phyloP scores from a whole-genome alignment of 2,797 vertebrate species.

The Toxotes lorentzi region DNA sequence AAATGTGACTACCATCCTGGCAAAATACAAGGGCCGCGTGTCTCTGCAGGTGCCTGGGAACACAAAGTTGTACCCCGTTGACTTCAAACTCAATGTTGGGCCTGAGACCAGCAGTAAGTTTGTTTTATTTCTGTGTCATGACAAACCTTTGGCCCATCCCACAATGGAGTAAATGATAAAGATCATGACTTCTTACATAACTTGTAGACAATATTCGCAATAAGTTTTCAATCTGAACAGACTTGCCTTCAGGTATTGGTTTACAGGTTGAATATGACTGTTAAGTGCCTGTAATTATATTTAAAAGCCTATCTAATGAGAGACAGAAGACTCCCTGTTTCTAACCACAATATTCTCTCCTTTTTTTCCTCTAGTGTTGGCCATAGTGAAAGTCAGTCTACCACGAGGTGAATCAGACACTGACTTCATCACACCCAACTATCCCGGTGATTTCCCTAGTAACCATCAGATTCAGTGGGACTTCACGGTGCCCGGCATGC shows the following conservation, averaged over 20 bases:
- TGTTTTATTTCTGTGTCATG: neutral
- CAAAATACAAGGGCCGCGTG: constrained; percentile 74
- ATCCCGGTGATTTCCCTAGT: constrained; percentile 85
- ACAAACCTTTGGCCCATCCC: neutral
- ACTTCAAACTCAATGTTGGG: constrained; percentile 74
- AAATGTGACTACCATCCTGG: constrained; percentile 67
- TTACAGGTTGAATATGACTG: neutral
- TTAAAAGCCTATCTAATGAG: neutral
- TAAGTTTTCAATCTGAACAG: too few species aligned
- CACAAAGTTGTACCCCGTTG: constrained; percentile 59
- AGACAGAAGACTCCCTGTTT: constrained; percentile 5
- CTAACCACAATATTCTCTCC: neutral
- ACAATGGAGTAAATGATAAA: neutral
- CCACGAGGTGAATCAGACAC: constrained; percentile 82
- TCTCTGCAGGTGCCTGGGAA: constrained; percentile 73
- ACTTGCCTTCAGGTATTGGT: neutral
- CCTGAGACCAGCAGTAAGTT: constrained; percentile 76
- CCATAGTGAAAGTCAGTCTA: constrained; percentile 87
- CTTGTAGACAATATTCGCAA: neutral
- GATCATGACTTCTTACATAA: neutral
- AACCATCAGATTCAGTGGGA: constrained; percentile 89
- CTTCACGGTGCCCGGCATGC: constrained; percentile 86
- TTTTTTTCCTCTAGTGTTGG: constrained; percentile 76
- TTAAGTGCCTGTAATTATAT: neutral
- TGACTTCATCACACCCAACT: constrained; percentile 88